Base-by-base conservation (phyloP, 2,888 invertebrate species). In the Cremastinae sp. region DNA sequence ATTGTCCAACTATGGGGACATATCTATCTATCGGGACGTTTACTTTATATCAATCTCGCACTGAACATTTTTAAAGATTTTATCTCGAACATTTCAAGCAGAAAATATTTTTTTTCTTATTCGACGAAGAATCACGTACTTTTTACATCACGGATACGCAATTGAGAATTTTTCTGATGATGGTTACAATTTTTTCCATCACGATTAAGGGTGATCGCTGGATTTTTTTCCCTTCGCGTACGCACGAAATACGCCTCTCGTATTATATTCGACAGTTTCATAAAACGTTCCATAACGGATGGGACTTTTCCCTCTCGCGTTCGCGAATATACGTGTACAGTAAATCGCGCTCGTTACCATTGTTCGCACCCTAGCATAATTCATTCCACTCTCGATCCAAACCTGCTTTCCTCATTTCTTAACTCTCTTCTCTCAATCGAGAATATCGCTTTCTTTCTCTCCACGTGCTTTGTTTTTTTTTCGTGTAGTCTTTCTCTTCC, bases 351-450 rank as follows among this genome's bases (percentile, higher is more conserved):
- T 45, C 61, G 68, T 72, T 68, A 72, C 58, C 62, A 72, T 62
- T 75, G 75, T 72, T 62, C 71, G 56, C 56, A 72, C 72, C 72
- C 75, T 22, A 56, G 51, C 28, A 68, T 68, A 72, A 58, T 72
- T 75, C 51, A 68, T 72, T 51, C 58, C 62, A 51, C 62, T 62
- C 36, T 43, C 68, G 18, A 69, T 20, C 12, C 10, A 68, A 61
- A 16, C 68, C 66, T 43, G 71, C 66, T 49, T 70, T 66, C 68
- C 75, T 71, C 41, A 65, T 75, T 79, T 76, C 58, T 64, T 75
- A 49, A 18, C 58, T 54, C 41, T 43, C 54, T 20, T 62, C 45
- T 49, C 58, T 54, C 51, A 38, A 45, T 59, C 62, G 20, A 28
- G 41, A 41, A 43, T 22, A 16, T 45, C 47, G 3, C 41, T 38